Evolutionary conservation across 2,797 vertebrate species (phyloP).

Genomic region (Vireo griseus): DNA sequence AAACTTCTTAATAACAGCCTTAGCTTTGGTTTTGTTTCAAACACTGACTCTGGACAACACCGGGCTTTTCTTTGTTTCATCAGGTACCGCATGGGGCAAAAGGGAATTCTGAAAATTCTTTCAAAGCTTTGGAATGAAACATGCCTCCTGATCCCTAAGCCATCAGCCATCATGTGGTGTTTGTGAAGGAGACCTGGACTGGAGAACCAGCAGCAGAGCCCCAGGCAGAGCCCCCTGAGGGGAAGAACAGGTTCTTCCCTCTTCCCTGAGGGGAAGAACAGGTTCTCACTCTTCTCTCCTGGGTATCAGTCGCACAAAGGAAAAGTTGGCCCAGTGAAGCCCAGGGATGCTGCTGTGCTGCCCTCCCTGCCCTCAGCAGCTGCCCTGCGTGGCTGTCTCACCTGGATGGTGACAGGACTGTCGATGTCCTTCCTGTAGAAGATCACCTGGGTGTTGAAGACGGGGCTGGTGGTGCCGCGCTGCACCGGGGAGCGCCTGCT

Average conservation of each 20-base stretch:
- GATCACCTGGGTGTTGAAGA: slow-evolving; percentile 82
- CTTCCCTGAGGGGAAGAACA: neutral
- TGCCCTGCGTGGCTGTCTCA: slow-evolving; percentile 39
- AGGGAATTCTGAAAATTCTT: neutral
- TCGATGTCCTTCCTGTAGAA: slow-evolving; percentile 86
- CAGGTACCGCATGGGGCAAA: neutral
- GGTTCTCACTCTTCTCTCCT: neutral
- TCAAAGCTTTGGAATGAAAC: neutral
- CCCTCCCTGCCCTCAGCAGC: neutral
- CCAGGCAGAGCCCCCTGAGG: neutral
- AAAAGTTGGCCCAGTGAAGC: neutral
- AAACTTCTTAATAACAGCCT: neutral
- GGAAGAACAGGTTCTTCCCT: neutral
- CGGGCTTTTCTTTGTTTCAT: neutral
- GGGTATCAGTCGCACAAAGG: fast-evolving
- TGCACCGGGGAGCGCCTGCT: slow-evolving; percentile 75
- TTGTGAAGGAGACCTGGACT: neutral
- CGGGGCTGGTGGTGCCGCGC: slow-evolving; percentile 72
- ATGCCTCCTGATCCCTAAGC: neutral
- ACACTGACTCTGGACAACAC: neutral
- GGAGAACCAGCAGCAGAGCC: neutral
- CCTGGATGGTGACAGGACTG: slow-evolving; percentile 87
- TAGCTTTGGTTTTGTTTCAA: neutral
- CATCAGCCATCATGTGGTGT: neutral
- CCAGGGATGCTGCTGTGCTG: neutral